Evolutionary conservation across 2,888 invertebrate genomes (phyloP), one percentile per base, ranked within the genome.

Genomic region (Machimus rusticus): DNA sequence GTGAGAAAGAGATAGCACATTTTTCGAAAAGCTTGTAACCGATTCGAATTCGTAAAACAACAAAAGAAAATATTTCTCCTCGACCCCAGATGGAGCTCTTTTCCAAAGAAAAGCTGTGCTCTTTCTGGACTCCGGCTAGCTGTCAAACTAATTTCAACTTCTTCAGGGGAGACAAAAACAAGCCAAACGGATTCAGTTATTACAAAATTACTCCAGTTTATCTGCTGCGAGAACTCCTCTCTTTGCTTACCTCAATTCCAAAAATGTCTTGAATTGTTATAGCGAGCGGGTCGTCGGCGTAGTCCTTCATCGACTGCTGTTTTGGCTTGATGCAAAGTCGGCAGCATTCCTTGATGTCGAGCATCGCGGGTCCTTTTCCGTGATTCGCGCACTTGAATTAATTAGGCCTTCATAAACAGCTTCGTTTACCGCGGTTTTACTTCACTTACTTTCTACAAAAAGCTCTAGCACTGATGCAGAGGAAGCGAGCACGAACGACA

Each of bases 251-350:
- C 31, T 85, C 19, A 4, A 87, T 37, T 14, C 87, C 57, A 5
- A 85, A 78, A 5, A 78, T 9, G 2, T 78, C 19, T 1, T 46
- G 19, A 6, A 87, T 37, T n/a, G 43, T 19, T 6, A 39, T 12
- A 9, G 43, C 66, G 9, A 87, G 43, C 12, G 66, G 78, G 5
- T 51, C 57, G 5, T 66, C 74, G 8, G 43, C n/a, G 31, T 66
- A 84, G 66, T 87, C 57, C 37, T 78, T n/a, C 19, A 46, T 23
- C 9, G 28, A 23, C 12, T 19, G 66, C 28, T 66, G 66, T 9
- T 12, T n/a, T 8, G 16, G 66, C 9, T 66, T 78, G 8, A 87
- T 16, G 66, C 87, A 87, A 8, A 87, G 46, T 6, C 87, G 78
- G 31, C 87, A 87, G 46, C 87, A 87, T 5, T 16, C 8, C 3